These are phyloP conservation scores for Drosophila melanosoma DNA, from an alignment of 2,888 invertebrate genomes.

Conservation along the genomic window DNA sequence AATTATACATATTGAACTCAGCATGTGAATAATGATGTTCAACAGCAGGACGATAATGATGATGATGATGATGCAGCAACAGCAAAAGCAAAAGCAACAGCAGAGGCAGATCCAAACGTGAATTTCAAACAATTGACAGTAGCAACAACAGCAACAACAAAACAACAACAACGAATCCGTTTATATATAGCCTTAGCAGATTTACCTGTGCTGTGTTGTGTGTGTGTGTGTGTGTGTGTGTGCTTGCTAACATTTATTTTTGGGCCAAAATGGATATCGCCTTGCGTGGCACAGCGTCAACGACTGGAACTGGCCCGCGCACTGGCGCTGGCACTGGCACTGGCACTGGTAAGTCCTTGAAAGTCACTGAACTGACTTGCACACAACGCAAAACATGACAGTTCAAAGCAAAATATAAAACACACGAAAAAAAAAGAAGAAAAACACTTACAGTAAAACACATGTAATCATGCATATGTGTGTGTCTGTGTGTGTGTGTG, in stretches of 20 bases:
- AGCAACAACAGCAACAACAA: conserved; percentile 22
- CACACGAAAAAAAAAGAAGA: conserved; percentile 8
- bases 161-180: conserved; percentile 40
- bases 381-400: conserved; percentile 30
- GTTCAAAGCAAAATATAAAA: conserved; percentile 8
- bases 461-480: conserved; percentile 26
- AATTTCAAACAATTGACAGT: conserved; percentile 24
- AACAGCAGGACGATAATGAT: conserved; percentile 1
- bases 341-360: conserved; percentile 75
- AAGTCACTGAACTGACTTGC: conserved; percentile 53
- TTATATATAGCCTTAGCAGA: conserved; percentile 55
- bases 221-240: conserved; percentile 44
- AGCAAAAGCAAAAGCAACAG: conserved; percentile 24
- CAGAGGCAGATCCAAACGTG: conserved; percentile 26
- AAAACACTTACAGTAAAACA: conserved; percentile 18
- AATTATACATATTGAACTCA: conserved; percentile 62
- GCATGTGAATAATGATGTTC: conserved; percentile 14
- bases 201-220: conserved; percentile 15
- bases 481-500: conserved; percentile 41
- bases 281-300: conserved; percentile 66
- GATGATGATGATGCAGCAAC: conserved; percentile 15
- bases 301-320: conserved; percentile 48
- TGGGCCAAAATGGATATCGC: conserved; percentile 75
- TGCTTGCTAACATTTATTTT: conserved; percentile 64
- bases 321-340: conserved; percentile 42